Evolutionary conservation across 2,797 vertebrate species (phyloP).

Genomic region (Clarias fuscus): DNA sequence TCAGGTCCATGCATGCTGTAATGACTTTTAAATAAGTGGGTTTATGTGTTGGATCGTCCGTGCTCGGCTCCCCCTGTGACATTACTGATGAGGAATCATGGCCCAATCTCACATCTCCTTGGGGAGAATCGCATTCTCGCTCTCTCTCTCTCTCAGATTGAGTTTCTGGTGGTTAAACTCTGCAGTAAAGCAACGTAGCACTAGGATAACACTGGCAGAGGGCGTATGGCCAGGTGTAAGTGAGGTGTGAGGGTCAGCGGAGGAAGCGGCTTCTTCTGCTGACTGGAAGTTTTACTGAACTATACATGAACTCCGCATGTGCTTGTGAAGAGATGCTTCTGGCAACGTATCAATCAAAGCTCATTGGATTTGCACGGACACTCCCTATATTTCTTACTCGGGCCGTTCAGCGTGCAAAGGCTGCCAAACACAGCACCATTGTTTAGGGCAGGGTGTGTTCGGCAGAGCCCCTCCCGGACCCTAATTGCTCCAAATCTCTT

Average conservation of each 20-base stretch:
- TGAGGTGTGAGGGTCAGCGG: slow-evolving; percentile 4
- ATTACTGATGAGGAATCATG: slow-evolving; percentile 18
- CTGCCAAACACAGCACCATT: slow-evolving; percentile 73
- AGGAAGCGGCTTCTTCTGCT: slow-evolving; percentile 2
- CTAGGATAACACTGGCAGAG: background rate
- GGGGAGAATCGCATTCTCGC: background rate
- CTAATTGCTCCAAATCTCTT: slow-evolving; percentile 73
- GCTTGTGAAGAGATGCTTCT: slow-evolving; percentile 15
- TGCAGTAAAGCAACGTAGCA: background rate
- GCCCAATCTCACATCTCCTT: background rate
- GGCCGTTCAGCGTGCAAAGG: slow-evolving; percentile 69
- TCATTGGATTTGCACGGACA: background rate
- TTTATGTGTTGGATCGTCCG: background rate
- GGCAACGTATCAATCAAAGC: slow-evolving; percentile 29
- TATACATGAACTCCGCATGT: slow-evolving; percentile 19
- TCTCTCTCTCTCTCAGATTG: background rate
- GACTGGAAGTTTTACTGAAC: slow-evolving; percentile 9
- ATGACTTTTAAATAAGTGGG: slow-evolving; percentile 12
- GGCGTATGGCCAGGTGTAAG: background rate
- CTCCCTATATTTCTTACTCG: slow-evolving; percentile 52
- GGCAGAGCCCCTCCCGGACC: slow-evolving; percentile 70
- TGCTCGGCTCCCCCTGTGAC: background rate
- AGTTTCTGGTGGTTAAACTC: slow-evolving; percentile 10
- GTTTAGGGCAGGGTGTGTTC: slow-evolving; percentile 75
- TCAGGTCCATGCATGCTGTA: slow-evolving; percentile 28